phyloP scores from a whole-genome alignment of 2,113 vertebrate genomes.

The Pedetes capensis region DNA sequence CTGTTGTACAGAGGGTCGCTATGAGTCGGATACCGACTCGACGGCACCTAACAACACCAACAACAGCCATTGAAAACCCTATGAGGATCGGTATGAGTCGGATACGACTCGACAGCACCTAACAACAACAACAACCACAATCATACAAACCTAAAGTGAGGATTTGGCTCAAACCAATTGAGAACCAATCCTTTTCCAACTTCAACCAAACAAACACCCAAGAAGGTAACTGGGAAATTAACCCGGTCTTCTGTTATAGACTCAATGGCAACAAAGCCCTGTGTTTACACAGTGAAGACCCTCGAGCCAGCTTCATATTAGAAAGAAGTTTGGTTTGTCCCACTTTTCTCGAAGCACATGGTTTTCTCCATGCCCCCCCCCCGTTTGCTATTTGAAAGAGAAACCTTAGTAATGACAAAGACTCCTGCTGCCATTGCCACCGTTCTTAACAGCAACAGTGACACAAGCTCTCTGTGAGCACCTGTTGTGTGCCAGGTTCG shows the following conservation, averaged over 20 bases:
- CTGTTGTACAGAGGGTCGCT: too few relatives aligned
- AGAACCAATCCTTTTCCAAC: not conserved
- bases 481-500: too few relatives aligned
- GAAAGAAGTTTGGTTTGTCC: not conserved
- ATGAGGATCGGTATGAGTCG: too few relatives aligned
- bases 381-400: not conserved
- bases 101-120: too few relatives aligned
- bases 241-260: not conserved
- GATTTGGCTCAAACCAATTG: not conserved
- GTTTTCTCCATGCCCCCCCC: not conserved
- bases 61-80: too few relatives aligned
- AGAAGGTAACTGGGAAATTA: not conserved
- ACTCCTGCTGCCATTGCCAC: rapidly evolving
- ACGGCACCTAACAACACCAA: too few relatives aligned
- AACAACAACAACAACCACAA: too few relatives aligned
- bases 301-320: too few relatives aligned
- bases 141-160: not conserved
- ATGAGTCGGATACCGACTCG: too few relatives aligned
- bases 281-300: not conserved
- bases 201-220: not conserved
- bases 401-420: rapidly evolving
- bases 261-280: not conserved
- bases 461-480: not conserved
- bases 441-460: rapidly evolving
- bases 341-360: not conserved